phyloP scores from a whole-genome alignment of 2,113 vertebrate genomes.

The Pantherophis guttatus region DNA sequence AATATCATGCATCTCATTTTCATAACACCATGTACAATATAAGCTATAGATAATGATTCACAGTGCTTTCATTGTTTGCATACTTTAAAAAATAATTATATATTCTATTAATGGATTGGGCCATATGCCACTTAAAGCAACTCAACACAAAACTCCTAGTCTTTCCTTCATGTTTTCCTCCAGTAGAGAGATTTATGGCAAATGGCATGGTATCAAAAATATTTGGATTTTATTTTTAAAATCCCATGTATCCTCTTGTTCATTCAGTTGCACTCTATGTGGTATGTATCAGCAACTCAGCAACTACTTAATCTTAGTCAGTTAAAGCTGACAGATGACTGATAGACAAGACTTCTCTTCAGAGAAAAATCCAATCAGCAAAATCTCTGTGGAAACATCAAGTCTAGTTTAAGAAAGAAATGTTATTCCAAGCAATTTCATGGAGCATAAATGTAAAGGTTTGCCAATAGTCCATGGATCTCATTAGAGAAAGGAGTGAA shows the following conservation, averaged over 20 bases:
- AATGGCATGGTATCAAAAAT: not conserved
- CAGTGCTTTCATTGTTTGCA: not conserved
- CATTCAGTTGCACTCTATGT: not conserved
- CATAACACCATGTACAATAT: not conserved
- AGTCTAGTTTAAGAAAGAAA: conserved; percentile 27
- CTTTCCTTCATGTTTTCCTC: not conserved
- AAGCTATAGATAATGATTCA: not conserved
- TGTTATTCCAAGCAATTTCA: conserved; percentile 20
- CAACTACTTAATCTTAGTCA: conserved; percentile 31
- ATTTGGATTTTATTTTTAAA: conserved; percentile 19
- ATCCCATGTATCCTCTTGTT: conserved; percentile 8
- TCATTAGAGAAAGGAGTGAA: conserved; percentile 12
- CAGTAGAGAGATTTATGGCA: not conserved
- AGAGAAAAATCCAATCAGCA: conserved; percentile 28
- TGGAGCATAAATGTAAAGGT: conserved; percentile 17
- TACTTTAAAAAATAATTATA: not conserved
- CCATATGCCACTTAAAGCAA: not conserved
- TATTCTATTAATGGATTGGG: not conserved
- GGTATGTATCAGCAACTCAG: conserved; percentile 16
- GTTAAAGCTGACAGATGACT: conserved; percentile 31
- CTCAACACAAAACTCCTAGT: not conserved
- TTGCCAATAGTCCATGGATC: conserved; percentile 13
- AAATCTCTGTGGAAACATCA: conserved; percentile 24
- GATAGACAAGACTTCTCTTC: conserved; percentile 18
- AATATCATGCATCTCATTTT: not conserved